phyloP scores from a whole-genome alignment of 2,888 invertebrate species.

The Lobophora halterata region DNA sequence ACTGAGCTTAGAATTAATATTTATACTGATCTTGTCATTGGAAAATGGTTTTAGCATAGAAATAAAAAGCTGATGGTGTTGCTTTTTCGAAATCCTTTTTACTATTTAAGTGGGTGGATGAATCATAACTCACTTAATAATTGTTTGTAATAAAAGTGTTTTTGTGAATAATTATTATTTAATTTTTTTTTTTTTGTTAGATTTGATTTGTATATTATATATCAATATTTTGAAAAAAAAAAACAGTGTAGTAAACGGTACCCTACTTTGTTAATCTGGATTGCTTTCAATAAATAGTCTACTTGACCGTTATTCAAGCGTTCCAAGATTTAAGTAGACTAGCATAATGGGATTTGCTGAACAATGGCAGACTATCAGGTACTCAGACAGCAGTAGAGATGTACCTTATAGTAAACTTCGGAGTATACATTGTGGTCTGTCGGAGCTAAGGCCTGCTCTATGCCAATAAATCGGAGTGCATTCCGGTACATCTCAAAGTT shows the following conservation, averaged over 20 bases:
- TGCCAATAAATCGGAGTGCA: too few species aligned
- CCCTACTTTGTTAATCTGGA: conserved; percentile 10
- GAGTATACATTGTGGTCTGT: too few species aligned
- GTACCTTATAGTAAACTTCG: too few species aligned
- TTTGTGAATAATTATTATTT: too few species aligned
- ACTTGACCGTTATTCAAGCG: conserved; percentile 20
- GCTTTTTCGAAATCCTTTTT: conserved; percentile 17
- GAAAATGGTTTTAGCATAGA: conserved; percentile 26
- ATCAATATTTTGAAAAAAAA: conserved; percentile 4
- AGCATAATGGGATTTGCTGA: conserved; percentile 23
- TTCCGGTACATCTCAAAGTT: too few species aligned
- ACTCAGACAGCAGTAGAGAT: conserved; percentile 10
- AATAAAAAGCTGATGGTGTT: conserved; percentile 23
- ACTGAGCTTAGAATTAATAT: conserved; percentile 28
- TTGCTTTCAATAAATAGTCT: conserved; percentile 10
- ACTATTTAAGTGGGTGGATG: too few species aligned
- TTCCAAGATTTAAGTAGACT: conserved; percentile 15
- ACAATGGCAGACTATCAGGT: conserved; percentile 21
- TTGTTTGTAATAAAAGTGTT: too few species aligned
- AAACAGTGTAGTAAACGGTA: conserved; percentile 5
- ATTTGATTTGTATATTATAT: too few species aligned
- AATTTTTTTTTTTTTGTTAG: too few species aligned
- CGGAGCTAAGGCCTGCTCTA: too few species aligned
- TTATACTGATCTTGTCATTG: conserved; percentile 26
- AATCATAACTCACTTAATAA: too few species aligned